phyloP scores from a whole-genome alignment of 1,140 invertebrate genomes.

The Nylanderia fulva region DNA sequence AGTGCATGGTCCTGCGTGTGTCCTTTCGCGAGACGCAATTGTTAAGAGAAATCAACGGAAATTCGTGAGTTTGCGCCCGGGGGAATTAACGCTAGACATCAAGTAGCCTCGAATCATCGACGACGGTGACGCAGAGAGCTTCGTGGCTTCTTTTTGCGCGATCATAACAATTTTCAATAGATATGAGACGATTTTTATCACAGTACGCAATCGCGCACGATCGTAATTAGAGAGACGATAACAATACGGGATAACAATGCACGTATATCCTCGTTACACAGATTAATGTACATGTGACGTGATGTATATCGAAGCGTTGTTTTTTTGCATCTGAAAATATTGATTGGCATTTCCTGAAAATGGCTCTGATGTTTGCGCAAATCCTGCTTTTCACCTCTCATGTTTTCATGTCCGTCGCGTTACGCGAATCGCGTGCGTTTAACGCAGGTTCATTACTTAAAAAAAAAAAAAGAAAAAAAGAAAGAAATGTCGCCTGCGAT shows the following conservation, averaged over 20 bases:
- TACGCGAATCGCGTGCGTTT: constrained; percentile 20
- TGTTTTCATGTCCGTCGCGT: constrained; percentile 39
- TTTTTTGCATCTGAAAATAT: neutral
- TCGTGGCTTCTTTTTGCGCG: constrained; percentile 72
- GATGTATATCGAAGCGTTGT: neutral
- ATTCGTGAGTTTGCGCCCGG: constrained; percentile 7
- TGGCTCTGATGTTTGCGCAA: constrained; percentile 29
- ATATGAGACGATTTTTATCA: neutral
- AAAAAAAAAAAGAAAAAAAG: no score
- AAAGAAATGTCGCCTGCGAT: constrained; percentile 19
- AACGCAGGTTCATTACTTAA: neutral
- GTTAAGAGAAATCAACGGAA: constrained; percentile 23
- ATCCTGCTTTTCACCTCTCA: constrained; percentile 24
- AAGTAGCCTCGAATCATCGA: constrained; percentile 75
- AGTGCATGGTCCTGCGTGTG: constrained; percentile 45
- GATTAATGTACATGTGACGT: constrained; percentile 2
- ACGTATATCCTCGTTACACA: constrained; percentile 1
- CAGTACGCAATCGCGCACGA: neutral
- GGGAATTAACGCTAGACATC: constrained; percentile 56
- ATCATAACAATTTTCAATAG: constrained; percentile 53
- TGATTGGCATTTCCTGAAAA: constrained; percentile 38
- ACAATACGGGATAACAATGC: constrained; percentile 15
- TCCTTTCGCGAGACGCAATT: constrained; percentile 16
- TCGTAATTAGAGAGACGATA: neutral
- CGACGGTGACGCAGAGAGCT: constrained; percentile 70